Percentiles rank a stretch among this genome's conserved stretches.
These are phyloP conservation scores for Cyprinus carpio DNA, from an alignment of 2,113 vertebrate genomes.

Conservation along the genomic window DNA sequence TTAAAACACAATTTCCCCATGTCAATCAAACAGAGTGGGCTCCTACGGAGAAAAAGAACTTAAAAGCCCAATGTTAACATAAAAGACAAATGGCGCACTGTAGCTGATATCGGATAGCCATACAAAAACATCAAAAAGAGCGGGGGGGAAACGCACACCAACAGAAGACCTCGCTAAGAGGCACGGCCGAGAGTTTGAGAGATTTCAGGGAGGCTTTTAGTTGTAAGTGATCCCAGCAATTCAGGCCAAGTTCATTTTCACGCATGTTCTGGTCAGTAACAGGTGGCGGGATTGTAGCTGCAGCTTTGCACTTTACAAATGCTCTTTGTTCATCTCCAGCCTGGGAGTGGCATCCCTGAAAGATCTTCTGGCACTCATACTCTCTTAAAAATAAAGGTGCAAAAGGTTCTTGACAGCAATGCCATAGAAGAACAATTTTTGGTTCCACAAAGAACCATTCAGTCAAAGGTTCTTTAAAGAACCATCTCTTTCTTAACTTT, in stretches of 20 bases:
- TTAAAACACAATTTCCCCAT: constrained; percentile 64
- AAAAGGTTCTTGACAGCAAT: too few relatives aligned
- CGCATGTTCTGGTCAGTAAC: constrained; percentile 58
- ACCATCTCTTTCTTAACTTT: too few relatives aligned
- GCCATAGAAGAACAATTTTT: too few relatives aligned
- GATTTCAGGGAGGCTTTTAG: constrained; percentile 59
- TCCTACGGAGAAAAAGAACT: constrained; percentile 48
- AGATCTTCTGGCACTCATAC: background rate
- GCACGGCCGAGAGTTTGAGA: constrained; percentile 60
- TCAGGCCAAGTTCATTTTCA: constrained; percentile 63
- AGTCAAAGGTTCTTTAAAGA: too few relatives aligned
- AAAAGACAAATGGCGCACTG: constrained; percentile 58
- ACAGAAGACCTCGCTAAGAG: constrained; percentile 19
- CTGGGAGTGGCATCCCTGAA: background rate
- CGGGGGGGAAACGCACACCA: constrained; percentile 53
- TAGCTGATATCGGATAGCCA: constrained; percentile 66
- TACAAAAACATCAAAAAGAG: constrained; percentile 55
- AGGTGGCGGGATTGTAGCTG: constrained; percentile 66
- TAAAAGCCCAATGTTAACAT: constrained; percentile 68
- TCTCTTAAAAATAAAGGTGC: too few relatives aligned
- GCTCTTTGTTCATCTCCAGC: constrained; percentile 8
- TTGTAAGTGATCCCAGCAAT: constrained; percentile 51
- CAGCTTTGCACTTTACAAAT: constrained; percentile 47
- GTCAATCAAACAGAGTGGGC: constrained; percentile 66
- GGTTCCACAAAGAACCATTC: too few relatives aligned